Conservation (phyloP, 2,888 invertebrate species). For the Pollenia griseotomentosa region DNA sequence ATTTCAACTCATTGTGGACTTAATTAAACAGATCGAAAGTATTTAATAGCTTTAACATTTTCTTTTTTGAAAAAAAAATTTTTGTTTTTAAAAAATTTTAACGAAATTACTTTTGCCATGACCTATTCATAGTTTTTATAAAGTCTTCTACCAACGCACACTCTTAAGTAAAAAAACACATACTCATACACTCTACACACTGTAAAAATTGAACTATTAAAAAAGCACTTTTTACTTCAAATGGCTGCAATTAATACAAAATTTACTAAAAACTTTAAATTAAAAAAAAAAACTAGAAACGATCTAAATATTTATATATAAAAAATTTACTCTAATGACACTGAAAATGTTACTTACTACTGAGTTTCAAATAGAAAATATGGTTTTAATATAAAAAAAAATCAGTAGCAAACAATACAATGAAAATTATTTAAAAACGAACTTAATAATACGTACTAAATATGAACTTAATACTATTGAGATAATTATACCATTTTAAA, state of each 20-base stretch:
- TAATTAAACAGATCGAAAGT: no score
- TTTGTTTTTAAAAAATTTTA: no score
- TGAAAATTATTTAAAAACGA: constrained; percentile 42
- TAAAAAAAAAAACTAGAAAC: constrained; percentile 8
- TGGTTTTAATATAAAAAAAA: constrained; percentile 14
- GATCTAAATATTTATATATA: neutral
- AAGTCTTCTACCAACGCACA: constrained; percentile 56
- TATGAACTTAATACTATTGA: neutral
- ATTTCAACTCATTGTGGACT: no score
- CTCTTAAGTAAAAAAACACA: constrained; percentile 37
- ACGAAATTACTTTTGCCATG: no score
- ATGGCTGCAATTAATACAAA: constrained; percentile 39
- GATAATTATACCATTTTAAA: neutral
- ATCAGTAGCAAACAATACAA: constrained; percentile 42
- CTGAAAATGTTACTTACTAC: neutral
- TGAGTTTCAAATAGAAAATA: constrained; percentile 6
- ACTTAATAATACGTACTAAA: constrained; percentile 35
- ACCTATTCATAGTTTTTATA: no score
- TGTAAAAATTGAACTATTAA: constrained; percentile 18
- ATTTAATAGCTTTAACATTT: no score
- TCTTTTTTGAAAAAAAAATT: no score
- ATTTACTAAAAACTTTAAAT: constrained; percentile 9
- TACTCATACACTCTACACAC: neutral
- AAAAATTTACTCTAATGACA: constrained; percentile 19
- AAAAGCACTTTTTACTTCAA: constrained; percentile 57